phyloP scores from a whole-genome alignment of 2,797 vertebrate species.

The Miichthys miiuy region DNA sequence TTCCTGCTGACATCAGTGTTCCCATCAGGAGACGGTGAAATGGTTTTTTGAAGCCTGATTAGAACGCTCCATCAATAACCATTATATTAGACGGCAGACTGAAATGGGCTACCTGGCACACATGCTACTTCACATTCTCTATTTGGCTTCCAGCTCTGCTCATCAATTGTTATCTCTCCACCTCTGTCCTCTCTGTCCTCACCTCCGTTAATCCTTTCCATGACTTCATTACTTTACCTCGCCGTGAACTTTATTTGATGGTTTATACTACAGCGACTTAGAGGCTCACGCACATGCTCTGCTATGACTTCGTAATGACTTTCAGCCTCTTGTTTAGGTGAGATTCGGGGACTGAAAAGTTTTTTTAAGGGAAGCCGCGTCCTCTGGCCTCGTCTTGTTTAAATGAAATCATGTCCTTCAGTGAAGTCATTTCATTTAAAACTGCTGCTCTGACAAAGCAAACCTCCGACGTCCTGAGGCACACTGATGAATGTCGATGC shows the following conservation, averaged over 20 bases:
- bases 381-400: background rate
- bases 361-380: background rate
- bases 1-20: slow-evolving; percentile 45
- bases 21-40: slow-evolving; percentile 27
- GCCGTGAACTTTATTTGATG: background rate
- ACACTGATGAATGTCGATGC: background rate
- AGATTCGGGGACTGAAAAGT: background rate
- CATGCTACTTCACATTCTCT: background rate
- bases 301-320: slow-evolving; percentile 2
- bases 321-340: slow-evolving; percentile 1
- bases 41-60: slow-evolving; percentile 18
- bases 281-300: background rate
- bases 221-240: slow-evolving; percentile 13
- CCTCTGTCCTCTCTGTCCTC: slow-evolving; percentile 4
- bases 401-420: too few species aligned
- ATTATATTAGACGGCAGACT: slow-evolving; percentile 28
- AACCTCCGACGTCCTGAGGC: slow-evolving; percentile 4
- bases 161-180: slow-evolving; percentile 15
- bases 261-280: background rate
- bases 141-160: background rate
- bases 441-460: slow-evolving; percentile 2
- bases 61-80: slow-evolving; percentile 36
- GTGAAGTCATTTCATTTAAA: background rate
- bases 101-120: slow-evolving; percentile 54
- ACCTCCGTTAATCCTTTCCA: background rate